Conservation (phyloP, 2,113 vertebrate genomes). For the Rhea pennata region DNA sequence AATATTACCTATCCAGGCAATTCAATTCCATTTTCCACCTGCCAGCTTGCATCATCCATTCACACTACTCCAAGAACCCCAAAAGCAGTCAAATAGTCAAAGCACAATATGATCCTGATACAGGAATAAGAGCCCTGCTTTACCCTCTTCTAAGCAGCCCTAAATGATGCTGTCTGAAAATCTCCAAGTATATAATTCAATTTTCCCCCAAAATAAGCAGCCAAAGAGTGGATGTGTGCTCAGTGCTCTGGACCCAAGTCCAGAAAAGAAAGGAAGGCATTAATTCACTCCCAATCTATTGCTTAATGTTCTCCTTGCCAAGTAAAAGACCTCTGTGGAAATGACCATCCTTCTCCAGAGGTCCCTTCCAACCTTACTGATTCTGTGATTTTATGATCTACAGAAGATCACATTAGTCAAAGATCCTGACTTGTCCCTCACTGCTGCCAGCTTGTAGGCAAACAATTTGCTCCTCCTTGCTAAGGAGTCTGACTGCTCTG, state of each 20-base stretch:
- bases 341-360: too few species aligned
- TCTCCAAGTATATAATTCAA: rapidly evolving
- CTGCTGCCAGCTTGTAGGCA: neutral
- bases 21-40: neutral
- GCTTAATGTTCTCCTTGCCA: neutral
- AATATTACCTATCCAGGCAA: neutral
- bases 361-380: too few species aligned
- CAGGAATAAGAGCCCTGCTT: neutral
- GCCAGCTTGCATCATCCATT: neutral
- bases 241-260: rapidly evolving
- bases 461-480: neutral
- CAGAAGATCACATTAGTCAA: rapidly evolving
- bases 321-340: neutral
- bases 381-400: too few species aligned
- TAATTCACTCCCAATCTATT: neutral
- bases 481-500: neutral
- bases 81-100: neutral
- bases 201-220: neutral
- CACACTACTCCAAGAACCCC: neutral
- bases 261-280: neutral
- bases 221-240: neutral
- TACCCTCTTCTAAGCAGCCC: neutral
- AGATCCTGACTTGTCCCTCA: neutral
- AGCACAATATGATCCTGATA: neutral
- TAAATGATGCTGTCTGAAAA: neutral